These are phyloP conservation scores for Limanda limanda DNA, from an alignment of 2,113 vertebrate genomes.

Conservation along the genomic window DNA sequence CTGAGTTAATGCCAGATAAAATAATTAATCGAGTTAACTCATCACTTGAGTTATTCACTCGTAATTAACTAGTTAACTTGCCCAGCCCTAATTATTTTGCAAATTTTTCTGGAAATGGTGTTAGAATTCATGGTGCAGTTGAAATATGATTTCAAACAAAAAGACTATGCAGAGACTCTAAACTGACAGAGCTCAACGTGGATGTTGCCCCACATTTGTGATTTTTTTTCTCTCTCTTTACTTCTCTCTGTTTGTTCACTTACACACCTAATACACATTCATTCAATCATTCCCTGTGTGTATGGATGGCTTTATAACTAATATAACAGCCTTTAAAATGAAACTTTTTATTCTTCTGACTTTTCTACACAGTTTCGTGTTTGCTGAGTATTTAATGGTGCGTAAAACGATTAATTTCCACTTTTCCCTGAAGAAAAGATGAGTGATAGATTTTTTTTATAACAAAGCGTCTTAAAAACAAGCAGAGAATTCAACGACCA, in stretches of 20 bases:
- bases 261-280: neutral
- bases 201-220: neutral
- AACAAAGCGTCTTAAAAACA: slow-evolving; percentile 32
- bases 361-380: neutral
- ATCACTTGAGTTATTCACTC: too few species aligned
- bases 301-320: neutral
- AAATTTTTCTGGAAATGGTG: too few species aligned
- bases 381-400: neutral
- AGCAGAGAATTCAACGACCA: slow-evolving; percentile 12
- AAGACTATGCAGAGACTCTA: too few species aligned
- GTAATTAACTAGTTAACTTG: too few species aligned
- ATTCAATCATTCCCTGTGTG: neutral
- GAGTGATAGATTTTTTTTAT: slow-evolving; percentile 36
- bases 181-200: too few species aligned
- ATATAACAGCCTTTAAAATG: neutral
- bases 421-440: slow-evolving; percentile 29
- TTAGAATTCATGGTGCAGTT: too few species aligned
- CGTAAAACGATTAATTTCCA: slow-evolving; percentile 14
- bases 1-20: too few species aligned
- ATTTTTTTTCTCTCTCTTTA: neutral
- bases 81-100: too few species aligned
- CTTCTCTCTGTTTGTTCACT: neutral
- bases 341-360: slow-evolving; percentile 25
- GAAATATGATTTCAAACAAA: too few species aligned
- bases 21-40: too few species aligned